A percentile compares a stretch with the other conserved stretches of the same genome.
Conservation (phyloP, 2,113 vertebrate species). For the Salvator merianae region DNA sequence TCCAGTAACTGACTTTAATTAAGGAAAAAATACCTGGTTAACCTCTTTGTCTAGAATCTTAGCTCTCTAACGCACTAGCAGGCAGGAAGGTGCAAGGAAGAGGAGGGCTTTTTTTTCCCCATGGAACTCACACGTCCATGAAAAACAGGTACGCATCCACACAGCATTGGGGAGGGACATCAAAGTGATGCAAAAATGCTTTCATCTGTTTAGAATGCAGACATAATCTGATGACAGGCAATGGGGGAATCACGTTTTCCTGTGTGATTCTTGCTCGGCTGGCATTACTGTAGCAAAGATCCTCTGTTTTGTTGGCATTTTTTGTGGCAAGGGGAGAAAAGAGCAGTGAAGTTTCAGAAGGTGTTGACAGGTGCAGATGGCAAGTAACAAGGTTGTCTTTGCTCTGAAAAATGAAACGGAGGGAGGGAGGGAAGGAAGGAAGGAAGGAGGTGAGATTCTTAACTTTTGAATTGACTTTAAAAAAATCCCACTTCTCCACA, state of each 20-base stretch:
- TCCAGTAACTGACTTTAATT: not conserved
- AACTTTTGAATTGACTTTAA: not conserved
- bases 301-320: not conserved
- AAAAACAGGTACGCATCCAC: too few species aligned
- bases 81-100: too few species aligned
- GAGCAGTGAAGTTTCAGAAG: not conserved
- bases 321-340: not conserved
- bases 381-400: not conserved
- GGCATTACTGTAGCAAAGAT: not conserved
- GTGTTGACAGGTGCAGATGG: not conserved
- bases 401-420: not conserved
- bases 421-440: accelerated
- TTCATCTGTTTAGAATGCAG: not conserved
- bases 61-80: not conserved
- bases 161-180: too few species aligned
- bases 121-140: too few species aligned
- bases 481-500: not conserved
- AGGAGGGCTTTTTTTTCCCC: too few species aligned
- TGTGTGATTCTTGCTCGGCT: not conserved
- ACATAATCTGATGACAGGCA: not conserved
- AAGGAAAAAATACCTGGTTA: not conserved
- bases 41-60: not conserved
- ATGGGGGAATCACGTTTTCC: too few species aligned
- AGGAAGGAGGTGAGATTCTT: not conserved
- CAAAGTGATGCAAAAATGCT: not conserved